phyloP scores from a whole-genome alignment of 2,113 vertebrate genomes.

The Tragulus kanchil region DNA sequence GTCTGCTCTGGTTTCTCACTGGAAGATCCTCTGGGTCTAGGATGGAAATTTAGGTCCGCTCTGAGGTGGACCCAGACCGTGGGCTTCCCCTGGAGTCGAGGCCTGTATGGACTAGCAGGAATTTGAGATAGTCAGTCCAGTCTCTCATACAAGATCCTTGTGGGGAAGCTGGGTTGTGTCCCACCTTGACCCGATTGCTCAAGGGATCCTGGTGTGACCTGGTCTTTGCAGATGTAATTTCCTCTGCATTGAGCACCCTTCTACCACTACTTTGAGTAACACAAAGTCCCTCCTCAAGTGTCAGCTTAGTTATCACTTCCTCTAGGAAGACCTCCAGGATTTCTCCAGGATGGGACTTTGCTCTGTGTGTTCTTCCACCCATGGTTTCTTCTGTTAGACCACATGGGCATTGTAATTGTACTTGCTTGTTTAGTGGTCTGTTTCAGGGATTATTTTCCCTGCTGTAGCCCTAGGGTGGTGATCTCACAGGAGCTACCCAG shows the following conservation, averaged over 20 bases:
- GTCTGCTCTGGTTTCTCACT: background rate
- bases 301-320: background rate
- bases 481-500: background rate
- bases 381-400: background rate
- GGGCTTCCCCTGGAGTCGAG: background rate
- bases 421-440: background rate
- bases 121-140: background rate
- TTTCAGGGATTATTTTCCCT: background rate
- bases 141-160: too few species aligned
- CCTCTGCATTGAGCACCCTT: background rate
- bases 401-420: rapidly evolving
- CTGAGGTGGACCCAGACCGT: background rate
- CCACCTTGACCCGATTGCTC: background rate
- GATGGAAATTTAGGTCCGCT: background rate
- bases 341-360: background rate
- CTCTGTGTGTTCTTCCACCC: background rate
- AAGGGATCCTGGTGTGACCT: background rate
- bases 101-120: background rate
- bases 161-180: too few species aligned
- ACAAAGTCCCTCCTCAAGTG: background rate
- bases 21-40: background rate
- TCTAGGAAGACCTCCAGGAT: background rate
- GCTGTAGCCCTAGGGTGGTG: background rate
- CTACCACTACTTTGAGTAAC: background rate
- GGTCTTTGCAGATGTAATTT: background rate